Evolutionary conservation across 2,797 vertebrate species (phyloP).

Genomic region (Erpetoichthys calabaricus): DNA sequence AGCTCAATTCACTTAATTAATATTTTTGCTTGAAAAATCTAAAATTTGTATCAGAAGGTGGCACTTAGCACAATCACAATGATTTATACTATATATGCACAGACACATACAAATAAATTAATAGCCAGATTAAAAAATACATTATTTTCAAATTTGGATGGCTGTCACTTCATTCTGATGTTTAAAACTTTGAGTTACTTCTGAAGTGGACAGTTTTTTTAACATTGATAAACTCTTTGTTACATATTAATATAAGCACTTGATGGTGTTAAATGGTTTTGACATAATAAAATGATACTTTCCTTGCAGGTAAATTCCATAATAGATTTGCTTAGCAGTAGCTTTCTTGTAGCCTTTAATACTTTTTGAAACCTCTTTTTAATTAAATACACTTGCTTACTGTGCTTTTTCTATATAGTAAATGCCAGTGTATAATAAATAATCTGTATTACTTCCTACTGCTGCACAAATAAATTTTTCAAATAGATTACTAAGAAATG

Average conservation of each 20-base stretch:
- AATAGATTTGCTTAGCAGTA: neutral
- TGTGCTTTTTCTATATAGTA: neutral
- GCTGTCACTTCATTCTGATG: too few species aligned
- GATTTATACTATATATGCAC: too few species aligned
- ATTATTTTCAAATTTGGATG: too few species aligned
- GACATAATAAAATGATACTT: neutral
- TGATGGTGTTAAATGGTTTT: neutral
- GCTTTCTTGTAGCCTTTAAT: conserved; percentile 1
- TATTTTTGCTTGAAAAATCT: too few species aligned
- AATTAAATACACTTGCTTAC: conserved; percentile 1
- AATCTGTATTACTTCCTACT: neutral
- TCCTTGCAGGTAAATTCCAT: neutral
- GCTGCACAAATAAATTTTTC: conserved; percentile 1
- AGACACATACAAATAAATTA: too few species aligned
- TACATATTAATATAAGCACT: neutral
- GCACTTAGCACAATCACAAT: too few species aligned
- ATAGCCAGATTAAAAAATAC: too few species aligned
- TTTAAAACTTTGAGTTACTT: too few species aligned
- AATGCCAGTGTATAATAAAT: neutral
- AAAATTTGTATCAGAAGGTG: too few species aligned
- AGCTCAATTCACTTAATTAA: too few species aligned
- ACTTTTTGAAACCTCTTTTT: neutral
- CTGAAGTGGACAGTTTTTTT: too few species aligned
- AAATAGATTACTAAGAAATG: conserved; percentile 2
- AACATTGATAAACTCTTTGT: too few species aligned